A percentile compares a stretch with the other conserved stretches of the same genome.
These are phyloP conservation scores for Cebidichthys violaceus DNA, from an alignment of 2,113 vertebrate genomes.

Conservation along the genomic window DNA sequence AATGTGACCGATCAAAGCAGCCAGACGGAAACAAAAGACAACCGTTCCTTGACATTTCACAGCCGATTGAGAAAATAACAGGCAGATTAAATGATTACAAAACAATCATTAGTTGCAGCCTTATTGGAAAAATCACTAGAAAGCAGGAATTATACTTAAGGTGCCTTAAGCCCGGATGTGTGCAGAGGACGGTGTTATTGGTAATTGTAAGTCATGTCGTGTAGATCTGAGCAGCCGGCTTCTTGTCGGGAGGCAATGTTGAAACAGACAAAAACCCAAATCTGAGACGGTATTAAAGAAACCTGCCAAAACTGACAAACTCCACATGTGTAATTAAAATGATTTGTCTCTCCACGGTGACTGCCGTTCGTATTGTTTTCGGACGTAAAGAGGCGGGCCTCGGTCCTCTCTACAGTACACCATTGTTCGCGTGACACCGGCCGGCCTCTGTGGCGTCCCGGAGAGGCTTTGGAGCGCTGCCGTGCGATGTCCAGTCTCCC, in stretches of 20 bases:
- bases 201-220: background rate
- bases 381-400: background rate
- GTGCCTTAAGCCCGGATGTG: too few relatives aligned
- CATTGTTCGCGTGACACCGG: background rate
- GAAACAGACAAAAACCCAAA: background rate
- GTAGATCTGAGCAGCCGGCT: background rate
- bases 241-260: background rate
- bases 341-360: too few relatives aligned
- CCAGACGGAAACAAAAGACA: too few relatives aligned
- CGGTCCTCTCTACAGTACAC: background rate
- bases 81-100: background rate
- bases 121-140: background rate
- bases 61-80: background rate
- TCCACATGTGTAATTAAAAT: too few relatives aligned
- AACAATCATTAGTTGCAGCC: background rate
- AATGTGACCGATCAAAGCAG: background rate
- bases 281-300: background rate
- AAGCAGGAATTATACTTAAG: too few relatives aligned
- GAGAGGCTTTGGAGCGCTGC: conserved; percentile 16
- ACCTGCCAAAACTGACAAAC: background rate
- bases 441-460: background rate
- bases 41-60: background rate
- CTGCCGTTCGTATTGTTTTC: background rate
- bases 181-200: background rate
- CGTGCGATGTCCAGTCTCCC: conserved; percentile 25